A percentile compares a stretch with the other conserved stretches of the same genome.
Conservation (phyloP, 2,113 vertebrate species). For the Corythoichthys haematopterus region DNA sequence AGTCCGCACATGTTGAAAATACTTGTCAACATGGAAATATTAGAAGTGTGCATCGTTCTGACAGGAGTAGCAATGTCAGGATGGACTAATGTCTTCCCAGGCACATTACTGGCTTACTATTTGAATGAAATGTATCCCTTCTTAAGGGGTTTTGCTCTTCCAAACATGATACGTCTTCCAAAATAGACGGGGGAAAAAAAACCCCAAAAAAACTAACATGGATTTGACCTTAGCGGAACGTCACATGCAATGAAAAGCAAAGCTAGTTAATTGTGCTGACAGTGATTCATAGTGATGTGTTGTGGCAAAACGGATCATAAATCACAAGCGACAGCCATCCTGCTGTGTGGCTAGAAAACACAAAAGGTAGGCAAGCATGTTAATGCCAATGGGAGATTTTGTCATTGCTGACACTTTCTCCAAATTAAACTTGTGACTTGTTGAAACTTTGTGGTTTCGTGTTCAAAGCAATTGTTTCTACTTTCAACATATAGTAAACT, state of each 20-base stretch:
- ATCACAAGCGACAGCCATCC: slow-evolving; percentile 61
- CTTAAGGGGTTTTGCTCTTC: neutral
- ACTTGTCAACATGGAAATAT: slow-evolving; percentile 41
- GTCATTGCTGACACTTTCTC: neutral
- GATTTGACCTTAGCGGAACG: slow-evolving; percentile 7
- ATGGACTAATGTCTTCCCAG: slow-evolving; percentile 14
- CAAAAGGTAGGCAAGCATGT: slow-evolving; percentile 15
- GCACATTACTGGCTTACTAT: slow-evolving; percentile 10
- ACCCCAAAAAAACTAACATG: neutral
- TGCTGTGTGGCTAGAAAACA: slow-evolving; percentile 32
- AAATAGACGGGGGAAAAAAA: neutral
- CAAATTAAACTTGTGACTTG: slow-evolving; percentile 5
- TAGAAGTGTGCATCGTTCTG: slow-evolving; percentile 33
- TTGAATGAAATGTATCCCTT: slow-evolving; percentile 10
- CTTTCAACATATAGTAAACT: neutral
- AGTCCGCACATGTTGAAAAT: slow-evolving; percentile 34
- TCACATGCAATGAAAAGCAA: slow-evolving; percentile 18
- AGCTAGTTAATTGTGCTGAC: slow-evolving; percentile 44
- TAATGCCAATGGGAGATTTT: slow-evolving; percentile 10
- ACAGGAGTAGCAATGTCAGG: slow-evolving; percentile 33
- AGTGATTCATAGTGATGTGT: slow-evolving; percentile 56
- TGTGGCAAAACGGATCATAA: slow-evolving; percentile 55
- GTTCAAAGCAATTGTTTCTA: neutral
- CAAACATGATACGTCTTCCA: slow-evolving; percentile 10
- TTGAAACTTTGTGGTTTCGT: neutral